Conservation (phyloP, 2,113 vertebrate species). For the Sylvicapra grimmia region DNA sequence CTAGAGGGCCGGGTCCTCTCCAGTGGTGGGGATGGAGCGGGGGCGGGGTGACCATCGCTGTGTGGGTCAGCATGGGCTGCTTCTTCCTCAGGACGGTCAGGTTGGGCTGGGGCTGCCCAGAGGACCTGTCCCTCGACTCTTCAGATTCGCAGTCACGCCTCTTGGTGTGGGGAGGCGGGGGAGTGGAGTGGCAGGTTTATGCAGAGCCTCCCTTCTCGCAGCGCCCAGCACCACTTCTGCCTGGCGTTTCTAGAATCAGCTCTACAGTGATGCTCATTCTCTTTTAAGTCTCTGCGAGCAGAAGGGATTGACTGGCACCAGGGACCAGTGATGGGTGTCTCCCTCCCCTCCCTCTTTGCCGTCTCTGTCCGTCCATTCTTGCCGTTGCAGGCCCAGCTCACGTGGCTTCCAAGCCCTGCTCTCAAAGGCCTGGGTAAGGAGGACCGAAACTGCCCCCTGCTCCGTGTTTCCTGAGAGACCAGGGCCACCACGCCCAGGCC, state of each 20-base stretch:
- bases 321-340: background rate
- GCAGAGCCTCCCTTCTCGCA: background rate
- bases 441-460: background rate
- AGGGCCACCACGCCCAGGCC: rapidly evolving
- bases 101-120: background rate
- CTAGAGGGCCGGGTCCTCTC: background rate
- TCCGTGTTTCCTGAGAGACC: background rate
- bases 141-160: background rate
- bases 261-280: background rate
- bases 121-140: background rate
- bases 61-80: too few species aligned
- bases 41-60: too few species aligned
- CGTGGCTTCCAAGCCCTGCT: background rate
- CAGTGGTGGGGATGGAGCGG: background rate
- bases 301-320: too few species aligned
- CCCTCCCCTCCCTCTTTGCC: too few species aligned
- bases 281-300: background rate
- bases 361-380: background rate
- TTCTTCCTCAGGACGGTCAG: too few species aligned
- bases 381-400: background rate
- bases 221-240: background rate
- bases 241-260: background rate
- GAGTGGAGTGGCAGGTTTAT: rapidly evolving
- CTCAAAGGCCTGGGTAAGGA: background rate
- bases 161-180: background rate